These are phyloP conservation scores for Propithecus perrieri DNA, from an alignment of 2,797 vertebrate species.

Conservation along the genomic window DNA sequence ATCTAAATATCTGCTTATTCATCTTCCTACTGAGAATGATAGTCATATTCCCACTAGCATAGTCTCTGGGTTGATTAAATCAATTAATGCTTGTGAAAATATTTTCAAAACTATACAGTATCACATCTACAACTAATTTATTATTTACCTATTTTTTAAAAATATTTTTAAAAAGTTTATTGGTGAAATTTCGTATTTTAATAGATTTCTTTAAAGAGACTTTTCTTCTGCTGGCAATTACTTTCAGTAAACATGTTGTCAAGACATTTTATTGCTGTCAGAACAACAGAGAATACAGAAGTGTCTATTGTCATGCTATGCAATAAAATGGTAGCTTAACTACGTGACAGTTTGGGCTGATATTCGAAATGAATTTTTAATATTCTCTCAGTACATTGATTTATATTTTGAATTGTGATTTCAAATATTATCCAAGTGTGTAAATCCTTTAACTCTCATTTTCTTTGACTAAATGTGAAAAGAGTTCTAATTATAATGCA, in stretches of 20 bases:
- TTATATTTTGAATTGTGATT: conserved; percentile 72
- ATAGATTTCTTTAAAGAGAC: neutral
- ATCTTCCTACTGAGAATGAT: neutral
- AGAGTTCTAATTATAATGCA: conserved; percentile 71
- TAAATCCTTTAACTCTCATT: conserved; percentile 49
- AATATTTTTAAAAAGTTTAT: neutral
- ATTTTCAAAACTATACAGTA: neutral
- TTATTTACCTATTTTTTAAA: neutral
- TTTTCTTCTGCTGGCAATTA: conserved; percentile 37
- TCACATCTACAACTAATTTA: neutral
- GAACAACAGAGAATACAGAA: neutral
- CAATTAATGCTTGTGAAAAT: neutral
- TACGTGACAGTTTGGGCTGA: conserved; percentile 50
- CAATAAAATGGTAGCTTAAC: conserved; percentile 62
- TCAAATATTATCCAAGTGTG: conserved; percentile 53
- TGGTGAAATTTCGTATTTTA: neutral
- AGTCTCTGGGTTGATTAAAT: neutral
- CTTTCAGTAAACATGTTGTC: conserved; percentile 33
- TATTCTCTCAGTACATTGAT: conserved; percentile 51
- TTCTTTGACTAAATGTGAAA: conserved; percentile 54
- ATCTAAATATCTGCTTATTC: neutral
- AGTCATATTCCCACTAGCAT: neutral
- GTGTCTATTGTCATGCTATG: neutral
- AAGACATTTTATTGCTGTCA: conserved; percentile 52
- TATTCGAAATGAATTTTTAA: conserved; percentile 67